Base-by-base conservation (phyloP, 2,888 invertebrate genomes). In the Nomada flava region DNA sequence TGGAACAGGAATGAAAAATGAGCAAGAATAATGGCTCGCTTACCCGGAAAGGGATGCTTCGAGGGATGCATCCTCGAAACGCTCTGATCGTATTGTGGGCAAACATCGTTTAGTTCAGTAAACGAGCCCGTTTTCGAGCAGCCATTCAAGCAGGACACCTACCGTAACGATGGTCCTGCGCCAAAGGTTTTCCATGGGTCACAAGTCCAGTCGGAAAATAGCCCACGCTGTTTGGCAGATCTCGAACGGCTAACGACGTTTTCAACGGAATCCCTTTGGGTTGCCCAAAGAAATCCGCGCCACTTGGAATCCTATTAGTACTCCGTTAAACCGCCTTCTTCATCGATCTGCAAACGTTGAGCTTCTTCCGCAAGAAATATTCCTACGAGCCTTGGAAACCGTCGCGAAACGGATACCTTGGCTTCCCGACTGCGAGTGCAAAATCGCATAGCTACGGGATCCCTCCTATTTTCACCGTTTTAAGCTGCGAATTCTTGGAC, bases 101-200 rank as follows among this genome's bases (percentile, higher is more conserved):
- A 91, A 91, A 91, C 90, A 89, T 89, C 85, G 86, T 89, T 90
- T 89, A 86, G 90, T 85, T 85, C 83, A 85, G 76, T 79, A 86
- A 83, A 73, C 67, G 78, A 68, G 73, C 75, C 70, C 68, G 83
- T 69, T 86, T 79, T 90, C 87, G 83, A 89, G 86, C 83, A 83
- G 79, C 89, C 83, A 90, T 90, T 90, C 87, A 87, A 73, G 70
- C 52, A 42, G 76, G 72, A 76, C 79, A 81, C 84, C 79, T 60
- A 81, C 73, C 81, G 81, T 76, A 75, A 84, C 65, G 60, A 36
- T 68, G 75, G 64, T 73, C 76, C 62, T 18, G 68, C 47, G 63
- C 57, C 44, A 73, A 82, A 75, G 81, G 75, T 63, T 81, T 79
- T 52, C 23, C 68, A 47, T 53, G 64, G 71, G 72, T 74, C 83